Evolutionary conservation across 53 echinoderm and acorn worm genomes (phyloP).

Genomic region (Echinarachnius parma): DNA sequence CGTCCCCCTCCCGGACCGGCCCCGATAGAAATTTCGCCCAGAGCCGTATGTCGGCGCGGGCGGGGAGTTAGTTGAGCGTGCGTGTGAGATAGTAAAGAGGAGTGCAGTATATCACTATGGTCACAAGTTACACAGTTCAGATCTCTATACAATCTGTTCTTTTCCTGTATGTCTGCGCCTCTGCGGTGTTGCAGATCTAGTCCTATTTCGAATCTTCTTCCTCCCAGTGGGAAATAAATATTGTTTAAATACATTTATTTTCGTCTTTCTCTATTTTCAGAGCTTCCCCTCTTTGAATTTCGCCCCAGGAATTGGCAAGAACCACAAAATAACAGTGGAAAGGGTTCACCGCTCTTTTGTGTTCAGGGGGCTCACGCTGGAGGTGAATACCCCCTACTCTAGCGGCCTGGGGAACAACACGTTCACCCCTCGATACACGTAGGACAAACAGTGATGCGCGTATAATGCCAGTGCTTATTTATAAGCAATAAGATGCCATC

Average conservation of each 20-base stretch:
- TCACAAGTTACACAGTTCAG: no score
- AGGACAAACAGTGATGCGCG: constrained; percentile 1
- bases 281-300: neutral
- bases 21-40: constrained; percentile 31
- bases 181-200: no score
- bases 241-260: neutral
- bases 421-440: constrained; percentile 13
- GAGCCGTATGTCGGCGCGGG: constrained; percentile 30
- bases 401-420: constrained; percentile 19
- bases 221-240: neutral
- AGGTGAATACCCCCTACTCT: constrained; percentile 40
- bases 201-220: no score
- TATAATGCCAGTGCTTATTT: no score
- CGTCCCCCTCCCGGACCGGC: constrained; percentile 16
- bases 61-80: constrained; percentile 16
- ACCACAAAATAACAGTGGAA: neutral
- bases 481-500: no score
- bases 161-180: no score
- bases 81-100: no score
- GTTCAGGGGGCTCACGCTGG: constrained; percentile 20
- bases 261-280: neutral
- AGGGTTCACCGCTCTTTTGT: neutral
- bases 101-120: no score
- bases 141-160: no score
- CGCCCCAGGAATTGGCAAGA: no score